phyloP scores from a whole-genome alignment of 37 sponge, comb jelly and placozoan species.

The Oscarella lobularis region DNA sequence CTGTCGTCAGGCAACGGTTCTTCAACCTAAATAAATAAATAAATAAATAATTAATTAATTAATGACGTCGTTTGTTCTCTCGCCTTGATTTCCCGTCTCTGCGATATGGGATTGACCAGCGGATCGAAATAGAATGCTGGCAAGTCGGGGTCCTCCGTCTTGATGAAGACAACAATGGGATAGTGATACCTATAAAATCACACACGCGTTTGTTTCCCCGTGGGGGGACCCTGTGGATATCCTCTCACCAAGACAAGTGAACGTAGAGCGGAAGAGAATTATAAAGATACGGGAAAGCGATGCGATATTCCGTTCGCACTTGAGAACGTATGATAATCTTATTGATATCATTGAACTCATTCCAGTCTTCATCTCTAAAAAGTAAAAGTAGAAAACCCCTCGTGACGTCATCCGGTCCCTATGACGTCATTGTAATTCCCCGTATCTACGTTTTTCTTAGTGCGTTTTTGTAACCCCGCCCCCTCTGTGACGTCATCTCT shows the following conservation, averaged over 20 bases:
- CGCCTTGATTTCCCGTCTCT: conserved; percentile 57
- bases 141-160: conserved; percentile 99
- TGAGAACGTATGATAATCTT: conserved; percentile 99
- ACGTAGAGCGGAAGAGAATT: conserved; percentile 92
- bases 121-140: conserved; percentile 99
- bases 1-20: conserved; percentile 72
- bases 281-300: conserved; percentile 97
- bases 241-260: conserved; percentile 83
- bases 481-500: too few relatives aligned
- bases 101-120: conserved; percentile 92
- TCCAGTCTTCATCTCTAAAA: conserved; percentile 96
- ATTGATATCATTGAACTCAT: conserved; percentile 99
- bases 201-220: background rate
- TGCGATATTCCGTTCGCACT: conserved; percentile 94
- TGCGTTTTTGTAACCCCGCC: too few relatives aligned
- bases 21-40: conserved; percentile 18
- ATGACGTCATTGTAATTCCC: too few relatives aligned
- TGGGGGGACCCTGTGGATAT: too few relatives aligned
- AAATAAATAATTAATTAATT: background rate
- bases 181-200: conserved; percentile 71
- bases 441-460: too few relatives aligned
- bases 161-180: conserved; percentile 94
- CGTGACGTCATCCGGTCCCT: background rate
- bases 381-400: background rate
- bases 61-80: background rate